Evolutionary conservation across 2,113 vertebrate genomes (phyloP).

Genomic region (Panthera tigris): DNA sequence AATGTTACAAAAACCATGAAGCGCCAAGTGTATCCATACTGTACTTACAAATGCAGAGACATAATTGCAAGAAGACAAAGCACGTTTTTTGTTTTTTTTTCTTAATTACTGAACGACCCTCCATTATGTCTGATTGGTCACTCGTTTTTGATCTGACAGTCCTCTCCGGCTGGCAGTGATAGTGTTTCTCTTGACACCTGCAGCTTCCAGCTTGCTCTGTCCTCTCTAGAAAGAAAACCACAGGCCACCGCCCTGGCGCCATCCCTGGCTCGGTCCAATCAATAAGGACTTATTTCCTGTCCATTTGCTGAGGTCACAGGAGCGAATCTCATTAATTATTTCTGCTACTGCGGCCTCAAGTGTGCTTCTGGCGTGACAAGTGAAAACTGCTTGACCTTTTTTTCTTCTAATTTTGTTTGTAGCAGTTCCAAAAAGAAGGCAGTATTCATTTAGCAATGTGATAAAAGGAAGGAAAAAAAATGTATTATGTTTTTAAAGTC

Average conservation of each 20-base stretch:
- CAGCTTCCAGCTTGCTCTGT: slow-evolving; percentile 79
- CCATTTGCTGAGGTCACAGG: slow-evolving; percentile 98
- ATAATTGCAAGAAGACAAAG: slow-evolving; percentile 29
- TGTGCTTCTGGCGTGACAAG: slow-evolving; percentile 90
- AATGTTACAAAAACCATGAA: slow-evolving; percentile 62
- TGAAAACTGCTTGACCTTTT: slow-evolving; percentile 92
- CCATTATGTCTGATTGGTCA: slow-evolving; percentile 20
- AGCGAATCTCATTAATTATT: slow-evolving; percentile 98
- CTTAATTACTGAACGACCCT: not conserved
- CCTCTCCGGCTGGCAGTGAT: slow-evolving; percentile 55
- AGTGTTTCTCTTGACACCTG: slow-evolving; percentile 81
- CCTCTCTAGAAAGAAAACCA: slow-evolving; percentile 92
- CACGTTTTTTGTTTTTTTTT: not conserved
- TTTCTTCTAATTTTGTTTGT: slow-evolving; percentile 82
- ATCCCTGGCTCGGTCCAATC: slow-evolving; percentile 92
- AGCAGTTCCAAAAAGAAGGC: slow-evolving; percentile 75
- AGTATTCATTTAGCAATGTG: slow-evolving; percentile 63
- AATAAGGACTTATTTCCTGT: slow-evolving; percentile 99
- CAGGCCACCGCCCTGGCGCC: slow-evolving; percentile 97
- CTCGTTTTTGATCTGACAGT: slow-evolving; percentile 73
- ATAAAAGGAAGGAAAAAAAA: slow-evolving; percentile 48
- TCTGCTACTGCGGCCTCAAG: slow-evolving; percentile 94
- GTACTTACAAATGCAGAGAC: slow-evolving; percentile 68
- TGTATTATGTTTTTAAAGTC: slow-evolving; percentile 39
- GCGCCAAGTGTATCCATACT: slow-evolving; percentile 67